Base-by-base conservation (phyloP, 2,888 invertebrate genomes). In the Temnothorax unifasciatus region DNA sequence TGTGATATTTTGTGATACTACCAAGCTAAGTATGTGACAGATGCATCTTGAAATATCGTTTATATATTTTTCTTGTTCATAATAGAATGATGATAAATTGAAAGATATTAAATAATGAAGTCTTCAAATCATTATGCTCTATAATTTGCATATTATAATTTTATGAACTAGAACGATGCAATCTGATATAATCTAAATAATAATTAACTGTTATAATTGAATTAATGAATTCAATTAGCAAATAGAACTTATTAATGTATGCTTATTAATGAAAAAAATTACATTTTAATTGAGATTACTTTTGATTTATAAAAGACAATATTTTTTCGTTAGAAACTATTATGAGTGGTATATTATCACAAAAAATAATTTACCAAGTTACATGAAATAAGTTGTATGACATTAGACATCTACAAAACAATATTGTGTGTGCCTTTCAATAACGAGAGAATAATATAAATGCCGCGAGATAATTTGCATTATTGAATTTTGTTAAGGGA, bases 1-100 rank as follows among this genome's bases (percentile, higher is more conserved):
- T 47, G 63, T 85, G 82, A 81, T 81, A 86, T 85, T 81, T 83
- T 87, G 82, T 82, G 52, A 68, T 86, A 84, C 61, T 79, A 59
- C 63, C 73, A 57, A 66, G 47, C 54, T 64, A 75, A 82, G 50
- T 84, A 77, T 74, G 82, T 83, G 34, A 86, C 84, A 73, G 52
- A 83, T 13, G 61, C n/a, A 66, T 38, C 13, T 66, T 83, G 66
- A 69, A 71, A 59, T 25, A 76, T 64, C 25, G 54, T 34, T 81
- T 21, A 52, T 86, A 54, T 59, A 54, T 59, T 82, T 82, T 47
- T 47, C 68, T 83, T 75, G 71, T 50, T 54, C 6, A 79, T 29
- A 38, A 76, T 69, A 69, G 38, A 69, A 41, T 82, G 25, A 66
- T 77, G 41, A 13, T 50, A 38, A 59, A 69, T 79, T 69, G 69